phyloP scores from a whole-genome alignment of 2,113 vertebrate species.

The Blennius ocellaris region DNA sequence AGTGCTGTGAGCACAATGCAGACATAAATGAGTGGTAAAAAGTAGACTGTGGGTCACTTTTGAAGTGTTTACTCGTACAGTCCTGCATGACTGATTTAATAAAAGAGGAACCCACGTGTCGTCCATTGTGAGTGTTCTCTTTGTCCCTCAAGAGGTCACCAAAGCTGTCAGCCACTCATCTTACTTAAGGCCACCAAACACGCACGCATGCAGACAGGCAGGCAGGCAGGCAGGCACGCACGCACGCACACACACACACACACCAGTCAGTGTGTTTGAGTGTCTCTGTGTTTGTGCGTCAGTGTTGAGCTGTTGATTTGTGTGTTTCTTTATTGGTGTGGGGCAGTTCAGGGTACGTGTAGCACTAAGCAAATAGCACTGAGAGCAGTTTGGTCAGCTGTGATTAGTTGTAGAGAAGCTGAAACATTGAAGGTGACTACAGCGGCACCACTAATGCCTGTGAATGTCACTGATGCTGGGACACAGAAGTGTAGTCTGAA shows the following conservation, averaged over 20 bases:
- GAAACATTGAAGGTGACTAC: conserved; percentile 80
- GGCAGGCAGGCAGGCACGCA: too few species aligned
- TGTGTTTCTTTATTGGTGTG: conserved; percentile 36
- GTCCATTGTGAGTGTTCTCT: conserved; percentile 43
- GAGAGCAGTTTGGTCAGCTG: conserved; percentile 80
- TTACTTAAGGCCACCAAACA: conserved; percentile 65
- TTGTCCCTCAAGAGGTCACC: conserved; percentile 70
- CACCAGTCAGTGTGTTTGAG: conserved; percentile 52
- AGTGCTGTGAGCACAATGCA: background rate
- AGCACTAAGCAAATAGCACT: conserved; percentile 66
- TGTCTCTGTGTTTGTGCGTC: conserved; percentile 34
- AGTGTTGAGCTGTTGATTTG: background rate
- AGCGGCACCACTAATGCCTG: conserved; percentile 60
- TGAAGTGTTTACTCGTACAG: conserved; percentile 7
- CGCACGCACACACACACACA: background rate
- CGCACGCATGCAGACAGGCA: too few species aligned
- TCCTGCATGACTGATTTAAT: conserved; percentile 21
- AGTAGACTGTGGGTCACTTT: conserved; percentile 2
- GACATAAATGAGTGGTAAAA: conserved; percentile 20
- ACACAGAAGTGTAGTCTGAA: conserved; percentile 49
- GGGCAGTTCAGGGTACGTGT: conserved; percentile 56
- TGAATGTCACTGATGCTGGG: conserved; percentile 75
- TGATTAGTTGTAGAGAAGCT: conserved; percentile 76
- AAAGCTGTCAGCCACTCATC: conserved; percentile 70
- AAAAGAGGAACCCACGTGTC: conserved; percentile 28